Base-by-base conservation (phyloP, 2,797 vertebrate genomes). In the Gorsachius magnificus region DNA sequence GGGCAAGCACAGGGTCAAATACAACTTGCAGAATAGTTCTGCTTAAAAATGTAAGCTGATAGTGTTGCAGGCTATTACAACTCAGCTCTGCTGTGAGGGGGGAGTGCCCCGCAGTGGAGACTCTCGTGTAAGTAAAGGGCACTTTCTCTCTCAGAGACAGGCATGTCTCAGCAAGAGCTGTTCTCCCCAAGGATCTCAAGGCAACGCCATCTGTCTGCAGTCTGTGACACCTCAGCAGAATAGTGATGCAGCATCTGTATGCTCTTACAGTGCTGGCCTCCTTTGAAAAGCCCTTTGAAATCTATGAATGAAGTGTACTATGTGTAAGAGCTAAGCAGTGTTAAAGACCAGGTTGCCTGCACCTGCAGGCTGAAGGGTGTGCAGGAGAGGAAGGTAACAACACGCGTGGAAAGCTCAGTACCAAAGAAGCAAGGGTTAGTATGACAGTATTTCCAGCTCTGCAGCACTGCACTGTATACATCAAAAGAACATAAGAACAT, bases 381-480 rank as follows among this genome's bases (percentile, higher is more conserved):
- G 41, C 2, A 8, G n/a, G 57, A 80, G 15, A 29, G 16, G 21
- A 51, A 76, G 31, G 13, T 72, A 77, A 65, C 41, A 78, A n/a
- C 45, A 50, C 0, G 0, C 0, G 0, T 0, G 0, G 46, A 83
- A 64, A 71, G 31, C 53, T 60, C 3, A 5, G 38, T 38, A 13
- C 33, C 12, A 2, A 61, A 70, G 33, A 60, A 75, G 41, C 29
- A 71, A 89, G 26, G 17, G 53, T 75, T 77, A 65, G 48, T 19
- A n/a, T 31, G 26, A 63, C 50, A 50, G 60, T 38, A 41, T 58
- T 75, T 79, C 48, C 81, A 84, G 65, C 24, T 46, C 58, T 13
- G 8, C 56, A 60, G 35, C 19, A 48, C 26, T 76, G 35, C 21
- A 51, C 24, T 0, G 0, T 16, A 6, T 11, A 6, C 26, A 64